Conservation (phyloP, 2,888 invertebrate species). For the Muschampia plurimacula region DNA sequence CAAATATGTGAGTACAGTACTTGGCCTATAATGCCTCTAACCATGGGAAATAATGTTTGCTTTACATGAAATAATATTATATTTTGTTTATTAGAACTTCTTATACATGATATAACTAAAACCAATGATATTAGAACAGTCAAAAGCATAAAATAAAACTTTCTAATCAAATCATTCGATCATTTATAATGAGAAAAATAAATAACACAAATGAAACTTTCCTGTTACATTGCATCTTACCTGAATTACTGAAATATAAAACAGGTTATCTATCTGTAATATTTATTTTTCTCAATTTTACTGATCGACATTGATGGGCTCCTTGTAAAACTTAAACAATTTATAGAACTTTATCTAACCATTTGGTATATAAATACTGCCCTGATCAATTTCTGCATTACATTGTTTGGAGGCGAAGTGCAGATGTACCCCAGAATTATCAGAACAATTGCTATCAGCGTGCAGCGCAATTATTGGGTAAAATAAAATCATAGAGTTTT, state of each 20-base stretch:
- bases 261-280: not conserved
- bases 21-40: too few relatives aligned
- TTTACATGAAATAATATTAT: too few relatives aligned
- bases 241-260: not conserved
- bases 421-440: slow-evolving; percentile 11
- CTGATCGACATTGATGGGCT: slow-evolving; percentile 11
- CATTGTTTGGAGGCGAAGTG: slow-evolving; percentile 15
- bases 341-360: slow-evolving; percentile 68
- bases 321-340: slow-evolving; percentile 53
- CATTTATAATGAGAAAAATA: slow-evolving; percentile 19
- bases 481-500: not conserved
- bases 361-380: slow-evolving; percentile 82
- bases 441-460: slow-evolving; percentile 22
- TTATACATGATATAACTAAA: slow-evolving; percentile 26
- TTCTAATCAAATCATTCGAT: slow-evolving; percentile 15
- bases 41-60: too few relatives aligned
- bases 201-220: not conserved
- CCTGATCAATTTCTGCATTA: slow-evolving; percentile 61
- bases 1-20: too few relatives aligned
- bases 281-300: slow-evolving; percentile 28
- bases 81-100: too few relatives aligned
- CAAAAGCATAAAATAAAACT: slow-evolving; percentile 21
- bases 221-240: not conserved
- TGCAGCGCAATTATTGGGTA: not conserved
- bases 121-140: slow-evolving; percentile 19